These are phyloP conservation scores for Salvelinus alpinus DNA, from an alignment of 2,113 vertebrate genomes.

Conservation along the genomic window DNA sequence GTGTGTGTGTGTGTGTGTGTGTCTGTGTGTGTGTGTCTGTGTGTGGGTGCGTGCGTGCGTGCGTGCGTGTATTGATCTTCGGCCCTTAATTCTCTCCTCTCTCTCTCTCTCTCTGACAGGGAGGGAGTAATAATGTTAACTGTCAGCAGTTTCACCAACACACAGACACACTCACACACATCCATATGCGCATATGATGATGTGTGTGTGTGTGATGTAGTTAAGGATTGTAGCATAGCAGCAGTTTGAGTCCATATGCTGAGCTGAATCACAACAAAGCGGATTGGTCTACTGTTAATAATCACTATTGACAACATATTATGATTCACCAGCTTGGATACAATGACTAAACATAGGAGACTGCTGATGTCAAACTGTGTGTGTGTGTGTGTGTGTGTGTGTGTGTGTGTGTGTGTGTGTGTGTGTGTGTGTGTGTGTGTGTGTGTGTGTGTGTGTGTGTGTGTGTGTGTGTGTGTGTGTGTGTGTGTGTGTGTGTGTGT, in stretches of 20 bases:
- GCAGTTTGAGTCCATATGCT: slow-evolving; percentile 66
- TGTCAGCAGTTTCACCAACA: slow-evolving; percentile 37
- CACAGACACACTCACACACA: neutral
- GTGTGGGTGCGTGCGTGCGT: neutral
- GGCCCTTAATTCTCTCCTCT: neutral
- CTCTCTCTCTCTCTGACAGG: slow-evolving; percentile 9
- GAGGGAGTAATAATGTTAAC: slow-evolving; percentile 51
- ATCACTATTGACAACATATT: slow-evolving; percentile 55
- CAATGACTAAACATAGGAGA: neutral
- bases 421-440: too few relatives aligned
- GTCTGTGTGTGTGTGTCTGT: neutral
- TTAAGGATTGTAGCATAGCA: slow-evolving; percentile 53
- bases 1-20: too few relatives aligned
- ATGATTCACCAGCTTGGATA: slow-evolving; percentile 36
- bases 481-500: too few relatives aligned
- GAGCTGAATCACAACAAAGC: slow-evolving; percentile 55
- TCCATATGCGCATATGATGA: slow-evolving; percentile 55
- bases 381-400: too few relatives aligned
- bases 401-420: too few relatives aligned
- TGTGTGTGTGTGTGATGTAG: slow-evolving; percentile 38
- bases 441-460: too few relatives aligned
- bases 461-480: too few relatives aligned
- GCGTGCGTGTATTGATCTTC: slow-evolving; percentile 20
- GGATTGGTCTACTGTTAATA: slow-evolving; percentile 51
- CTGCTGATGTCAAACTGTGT: slow-evolving; percentile 4